Evolutionary conservation across 2,888 invertebrate species (phyloP), one percentile per base, ranked within the genome.

Genomic region (Abscondita cerata): DNA sequence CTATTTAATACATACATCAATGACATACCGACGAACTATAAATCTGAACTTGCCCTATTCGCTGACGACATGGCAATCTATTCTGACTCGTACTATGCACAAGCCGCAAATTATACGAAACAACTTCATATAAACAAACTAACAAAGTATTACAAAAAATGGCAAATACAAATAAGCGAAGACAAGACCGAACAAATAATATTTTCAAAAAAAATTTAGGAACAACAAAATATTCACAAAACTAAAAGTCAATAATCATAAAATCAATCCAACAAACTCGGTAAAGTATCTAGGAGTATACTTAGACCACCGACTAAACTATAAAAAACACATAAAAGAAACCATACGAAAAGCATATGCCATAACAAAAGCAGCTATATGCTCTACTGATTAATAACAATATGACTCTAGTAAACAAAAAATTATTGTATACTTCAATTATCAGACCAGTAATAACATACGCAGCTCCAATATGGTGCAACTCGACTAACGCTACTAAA

Each of bases 381-480:
- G 59, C 67, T 0, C 52, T 66, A 11, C 15, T 62, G 6, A 34
- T 51, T 2, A 47, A 44, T n/a, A 66, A 31, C 18, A 8, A 33
- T 13, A 52, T 60, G 12, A 31, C 1, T 1, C 19, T 15, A 11
- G 61, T 65, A 41, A 68, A 68, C 38, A 71, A 72, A 60, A 44
- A 52, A 20, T 48, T 69, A 1, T 16, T 72, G 1, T 72, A 74
- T 44, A 73, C 67, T 18, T 48, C 62, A 5, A 60, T 70, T 8
- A 68, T 73, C 0, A 52, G 66, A 33, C 70, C 72, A 5, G 46
- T 65, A 5, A 25, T 72, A 0, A 60, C 64, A 6, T 73, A 73
- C 44, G 73, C 70, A 1, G 64, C 68, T 9, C 72, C 73, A 19
- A 65, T 68, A 0, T 72, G 70, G 70, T 68, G 69, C 41, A 57